Base-by-base conservation (phyloP, 2,888 invertebrate species). In the Incurvaria masculella region DNA sequence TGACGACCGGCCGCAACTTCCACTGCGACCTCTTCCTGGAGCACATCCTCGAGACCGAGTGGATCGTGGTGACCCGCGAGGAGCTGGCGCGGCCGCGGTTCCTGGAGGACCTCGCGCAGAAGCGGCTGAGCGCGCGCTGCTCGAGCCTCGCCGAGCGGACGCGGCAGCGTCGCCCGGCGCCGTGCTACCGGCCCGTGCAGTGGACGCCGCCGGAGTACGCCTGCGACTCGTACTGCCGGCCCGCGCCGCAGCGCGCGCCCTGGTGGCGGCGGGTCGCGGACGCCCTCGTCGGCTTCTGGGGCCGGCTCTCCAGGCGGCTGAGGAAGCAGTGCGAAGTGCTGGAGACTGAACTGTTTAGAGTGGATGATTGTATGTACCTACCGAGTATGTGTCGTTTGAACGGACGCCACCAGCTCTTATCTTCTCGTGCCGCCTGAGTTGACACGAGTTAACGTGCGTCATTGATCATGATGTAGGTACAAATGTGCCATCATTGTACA, bases 1-100 rank as follows among this genome's bases (percentile, higher is more conserved):
- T 78, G 53, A 72, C 75, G 1, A 78, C 78, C 2, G 63, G 69
- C 6, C 65, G 57, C 46, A 78, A 76, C 51, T 78, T 78, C 51
- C 65, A 64, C 21, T 57, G 59, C 14, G 74, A 78, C 46, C 59
- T 59, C 8, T 45, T 73, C 14, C 60, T 64, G n/a, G 68, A 69
- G 27, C 70, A 65, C 42, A 68, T 66, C 14, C 59, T 61, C 17
- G 69, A 76, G 56, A 76, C 76, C 51, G 70, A 73, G 41, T 78
- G 78, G 78, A 63, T 78, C 38, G 56, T 78, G 21, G 56, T 75
- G 2, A 64, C 66, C 2, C 60, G 61, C 38, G 63, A 72, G 42
- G 62, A 70, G 45, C 50, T 78, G 2, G 53, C 63, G 38, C 67
- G 69, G 38, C 73, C 78, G 1, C 69, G 55, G 49, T 72, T 74